phyloP scores from a whole-genome alignment of 2,113 vertebrate species.

The Eira barbara region DNA sequence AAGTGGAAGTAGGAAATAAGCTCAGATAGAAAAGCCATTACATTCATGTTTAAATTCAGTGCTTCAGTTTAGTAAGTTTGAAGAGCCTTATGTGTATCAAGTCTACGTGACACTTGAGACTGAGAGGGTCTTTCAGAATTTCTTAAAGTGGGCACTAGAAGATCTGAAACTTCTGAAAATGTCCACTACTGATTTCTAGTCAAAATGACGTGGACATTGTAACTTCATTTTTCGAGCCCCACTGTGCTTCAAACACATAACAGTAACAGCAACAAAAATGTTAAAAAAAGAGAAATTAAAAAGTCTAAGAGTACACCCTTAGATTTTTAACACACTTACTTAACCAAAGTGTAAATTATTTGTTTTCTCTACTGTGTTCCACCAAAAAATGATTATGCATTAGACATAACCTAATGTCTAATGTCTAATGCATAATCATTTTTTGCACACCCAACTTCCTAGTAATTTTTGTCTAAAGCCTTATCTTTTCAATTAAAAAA shows the following conservation, averaged over 20 bases:
- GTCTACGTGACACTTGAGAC: background rate
- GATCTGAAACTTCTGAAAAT: background rate
- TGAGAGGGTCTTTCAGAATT: background rate
- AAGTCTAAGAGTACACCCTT: background rate
- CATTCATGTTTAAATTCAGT: background rate
- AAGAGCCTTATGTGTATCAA: background rate
- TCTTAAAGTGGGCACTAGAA: background rate
- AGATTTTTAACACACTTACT: conserved; percentile 53
- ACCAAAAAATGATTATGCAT: background rate
- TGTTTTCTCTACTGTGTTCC: background rate
- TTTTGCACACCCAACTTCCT: background rate
- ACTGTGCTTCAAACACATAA: conserved; percentile 1
- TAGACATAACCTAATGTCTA: background rate
- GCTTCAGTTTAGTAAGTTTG: background rate
- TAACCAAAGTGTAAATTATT: conserved; percentile 54
- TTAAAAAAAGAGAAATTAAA: background rate
- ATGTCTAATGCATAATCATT: background rate
- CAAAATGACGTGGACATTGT: background rate
- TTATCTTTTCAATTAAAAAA: conserved; percentile 30
- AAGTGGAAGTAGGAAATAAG: background rate
- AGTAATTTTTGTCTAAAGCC: background rate
- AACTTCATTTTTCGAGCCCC: background rate
- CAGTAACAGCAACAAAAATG: background rate
- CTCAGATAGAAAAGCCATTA: background rate
- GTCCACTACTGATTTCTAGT: background rate